Conservation (phyloP, 37 sponge, comb jelly and placozoan species). For the Lycopodina hypogea region DNA sequence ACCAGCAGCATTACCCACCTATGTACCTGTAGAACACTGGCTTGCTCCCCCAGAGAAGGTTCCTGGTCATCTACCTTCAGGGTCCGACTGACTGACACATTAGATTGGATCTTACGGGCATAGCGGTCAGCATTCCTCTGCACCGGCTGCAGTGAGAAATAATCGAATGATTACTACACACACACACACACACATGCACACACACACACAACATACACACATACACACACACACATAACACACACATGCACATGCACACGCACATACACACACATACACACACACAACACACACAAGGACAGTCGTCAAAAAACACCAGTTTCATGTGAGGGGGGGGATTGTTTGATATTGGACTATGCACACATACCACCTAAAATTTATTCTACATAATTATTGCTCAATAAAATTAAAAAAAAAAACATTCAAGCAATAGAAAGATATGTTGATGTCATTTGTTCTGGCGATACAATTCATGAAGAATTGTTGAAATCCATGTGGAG, state of each 20-base stretch:
- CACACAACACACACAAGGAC: too few relatives aligned
- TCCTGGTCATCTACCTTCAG: conserved; percentile 14
- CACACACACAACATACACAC: background rate
- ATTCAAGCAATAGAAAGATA: too few relatives aligned
- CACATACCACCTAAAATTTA: too few relatives aligned
- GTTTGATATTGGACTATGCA: too few relatives aligned
- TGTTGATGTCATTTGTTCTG: too few relatives aligned
- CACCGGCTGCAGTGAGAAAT: conserved; percentile 27
- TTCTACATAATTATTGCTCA: too few relatives aligned
- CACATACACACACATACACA: background rate
- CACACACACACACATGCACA: background rate
- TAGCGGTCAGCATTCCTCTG: conserved; percentile 52
- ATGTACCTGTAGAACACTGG: conserved; percentile 27
- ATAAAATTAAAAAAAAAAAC: too few relatives aligned
- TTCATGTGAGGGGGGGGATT: background rate
- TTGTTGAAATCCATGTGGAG: too few relatives aligned
- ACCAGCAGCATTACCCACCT: background rate
- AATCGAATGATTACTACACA: too few relatives aligned
- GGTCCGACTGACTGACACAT: background rate
- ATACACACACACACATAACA: background rate
- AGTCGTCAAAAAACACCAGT: background rate
- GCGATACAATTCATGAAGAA: too few relatives aligned
- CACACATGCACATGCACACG: background rate
- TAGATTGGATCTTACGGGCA: conserved; percentile 37
- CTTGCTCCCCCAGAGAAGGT: conserved; percentile 35